Evolutionary conservation across 1,140 invertebrate genomes (phyloP), one percentile per base, ranked within the genome.

Genomic region (Drosophila mauritiana): DNA sequence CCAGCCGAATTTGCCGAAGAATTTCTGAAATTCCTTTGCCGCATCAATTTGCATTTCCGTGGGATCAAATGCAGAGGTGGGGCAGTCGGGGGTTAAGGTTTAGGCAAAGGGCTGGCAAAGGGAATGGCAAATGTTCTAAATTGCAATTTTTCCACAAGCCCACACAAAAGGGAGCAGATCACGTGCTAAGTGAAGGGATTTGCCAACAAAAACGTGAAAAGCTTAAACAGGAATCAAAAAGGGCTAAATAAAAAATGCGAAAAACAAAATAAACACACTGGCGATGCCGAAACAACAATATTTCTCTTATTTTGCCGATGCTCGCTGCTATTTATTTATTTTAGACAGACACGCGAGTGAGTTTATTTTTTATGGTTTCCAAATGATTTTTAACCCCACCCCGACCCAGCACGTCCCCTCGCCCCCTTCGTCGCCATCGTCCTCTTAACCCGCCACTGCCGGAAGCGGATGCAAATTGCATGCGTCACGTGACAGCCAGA

Each of bases 381-480:
- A 89, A 89, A 89, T 89, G 84, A 89, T 89, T 89, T 89, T 89
- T 75, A 89, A 89, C 84, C 84, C 84, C 76, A 34, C 20, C 31
- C 4, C 53, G 27, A 34, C 11, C 11, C 36, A 7, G 39, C 39
- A 15, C 39, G 4, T 40, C 48, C 5, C 20, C 20, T 2, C 20
- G 20, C 20, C 20, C 2, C 20, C 20, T 3, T 22, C 25, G 25
- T 27, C 25, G 1, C 2, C 36, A 11, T 10, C 27, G 11, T 37
- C 61, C 62, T 42, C 46, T 65, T 39, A 74, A 58, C 61, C 56
- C 53, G 67, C 78, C 58, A 72, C 80, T 56, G 77, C 84, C 84
- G 84, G 84, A 89, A 89, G 80, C 84, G 84, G 84, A 89, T 89
- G 84, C 84, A 82, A 89, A 89, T 89, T 89, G 84, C 84, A 89